A percentile compares a stretch with the other conserved stretches of the same genome.
Conservation (phyloP, 2,888 invertebrate species). For the Choristoneura rosaceana region DNA sequence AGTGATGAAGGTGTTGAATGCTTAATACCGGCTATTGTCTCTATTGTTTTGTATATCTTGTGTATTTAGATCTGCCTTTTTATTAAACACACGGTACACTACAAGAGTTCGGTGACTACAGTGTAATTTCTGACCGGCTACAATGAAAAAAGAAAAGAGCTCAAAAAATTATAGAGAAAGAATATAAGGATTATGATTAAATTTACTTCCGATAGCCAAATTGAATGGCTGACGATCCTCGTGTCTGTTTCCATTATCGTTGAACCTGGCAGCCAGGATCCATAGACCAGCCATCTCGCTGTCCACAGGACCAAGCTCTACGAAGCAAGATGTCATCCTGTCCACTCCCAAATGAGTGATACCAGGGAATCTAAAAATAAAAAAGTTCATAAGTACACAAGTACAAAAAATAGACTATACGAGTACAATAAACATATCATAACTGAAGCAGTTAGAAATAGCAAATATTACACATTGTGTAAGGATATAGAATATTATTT, state of each 20-base stretch:
- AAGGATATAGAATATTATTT: no score
- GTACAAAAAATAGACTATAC: not conserved
- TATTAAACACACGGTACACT: no score
- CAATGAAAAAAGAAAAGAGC: no score
- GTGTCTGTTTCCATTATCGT: slow-evolving; percentile 34
- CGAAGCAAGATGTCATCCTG: slow-evolving; percentile 27
- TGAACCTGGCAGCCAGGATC: slow-evolving; percentile 36
- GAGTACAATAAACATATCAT: no score
- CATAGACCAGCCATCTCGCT: slow-evolving; percentile 29
- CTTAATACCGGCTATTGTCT: slow-evolving; percentile 4
- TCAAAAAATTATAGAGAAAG: no score
- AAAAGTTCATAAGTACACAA: not conserved
- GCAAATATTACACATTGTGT: no score
- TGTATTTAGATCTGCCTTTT: no score
- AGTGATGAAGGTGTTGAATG: not conserved
- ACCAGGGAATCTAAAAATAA: slow-evolving; percentile 25
- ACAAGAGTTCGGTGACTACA: no score
- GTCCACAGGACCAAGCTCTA: slow-evolving; percentile 36
- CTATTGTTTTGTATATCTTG: not conserved
- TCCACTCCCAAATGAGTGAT: slow-evolving; percentile 33
- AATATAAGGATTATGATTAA: not conserved
- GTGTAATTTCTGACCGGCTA: no score
- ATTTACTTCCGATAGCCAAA: slow-evolving; percentile 35
- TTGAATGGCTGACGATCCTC: slow-evolving; percentile 30
- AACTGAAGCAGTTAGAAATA: no score